Conservation (phyloP, 2,797 vertebrate genomes). For the Pseudopleuronectes americanus region DNA sequence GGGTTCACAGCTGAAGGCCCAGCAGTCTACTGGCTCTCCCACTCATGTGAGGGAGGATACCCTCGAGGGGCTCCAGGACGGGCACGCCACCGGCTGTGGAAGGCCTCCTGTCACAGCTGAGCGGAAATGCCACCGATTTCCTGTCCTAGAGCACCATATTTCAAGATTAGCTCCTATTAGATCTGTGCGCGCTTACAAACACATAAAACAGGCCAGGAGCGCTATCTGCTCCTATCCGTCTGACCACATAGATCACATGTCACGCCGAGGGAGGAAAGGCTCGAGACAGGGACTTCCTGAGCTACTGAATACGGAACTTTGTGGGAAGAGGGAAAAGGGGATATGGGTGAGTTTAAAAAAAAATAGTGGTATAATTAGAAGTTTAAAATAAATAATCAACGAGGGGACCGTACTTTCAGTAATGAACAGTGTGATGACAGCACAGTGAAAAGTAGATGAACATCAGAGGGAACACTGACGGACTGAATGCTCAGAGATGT, state of each 20-base stretch:
- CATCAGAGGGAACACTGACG: too few relatives aligned
- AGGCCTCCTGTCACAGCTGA: conserved; percentile 41
- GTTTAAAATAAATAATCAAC: conserved; percentile 6
- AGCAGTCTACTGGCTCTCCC: background rate
- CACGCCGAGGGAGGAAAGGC: conserved; percentile 34
- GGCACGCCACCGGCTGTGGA: conserved; percentile 18
- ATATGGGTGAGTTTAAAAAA: too few relatives aligned
- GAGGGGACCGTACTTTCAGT: background rate
- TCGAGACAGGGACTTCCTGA: conserved; percentile 51
- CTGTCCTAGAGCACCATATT: conserved; percentile 57
- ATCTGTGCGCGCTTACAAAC: background rate
- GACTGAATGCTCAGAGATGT: too few relatives aligned
- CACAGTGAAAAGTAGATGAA: background rate
- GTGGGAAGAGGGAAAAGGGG: too few relatives aligned
- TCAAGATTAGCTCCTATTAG: conserved; percentile 51
- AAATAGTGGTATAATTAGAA: background rate
- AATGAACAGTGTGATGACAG: background rate
- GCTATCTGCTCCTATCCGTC: conserved; percentile 56
- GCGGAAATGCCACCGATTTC: conserved; percentile 60
- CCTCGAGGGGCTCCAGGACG: background rate
- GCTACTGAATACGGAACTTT: background rate
- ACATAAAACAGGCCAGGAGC: conserved; percentile 6
- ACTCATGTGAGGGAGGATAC: conserved; percentile 16
- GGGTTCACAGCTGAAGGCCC: background rate
- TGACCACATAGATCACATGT: conserved; percentile 32